A percentile compares a stretch with the other conserved stretches of the same genome.
Evolutionary conservation across 2,113 vertebrate genomes (phyloP).

Genomic region (Ceyx margarethae): DNA sequence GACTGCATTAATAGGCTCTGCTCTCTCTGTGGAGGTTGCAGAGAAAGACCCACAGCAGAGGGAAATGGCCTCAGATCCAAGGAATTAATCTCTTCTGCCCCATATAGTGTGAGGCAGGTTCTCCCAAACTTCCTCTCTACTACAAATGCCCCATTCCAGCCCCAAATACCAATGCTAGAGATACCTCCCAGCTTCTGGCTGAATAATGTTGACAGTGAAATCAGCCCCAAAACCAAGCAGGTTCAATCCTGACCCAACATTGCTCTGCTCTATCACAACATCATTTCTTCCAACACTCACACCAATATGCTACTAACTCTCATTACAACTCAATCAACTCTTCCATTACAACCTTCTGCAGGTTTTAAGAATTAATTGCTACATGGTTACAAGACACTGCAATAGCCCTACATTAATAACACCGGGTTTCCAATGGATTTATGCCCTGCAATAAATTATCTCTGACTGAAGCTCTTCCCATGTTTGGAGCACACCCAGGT

Average conservation of each 20-base stretch:
- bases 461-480: not conserved
- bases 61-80: not conserved
- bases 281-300: not conserved
- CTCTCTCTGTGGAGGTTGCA: not conserved
- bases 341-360: not conserved
- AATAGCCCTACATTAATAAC: slow-evolving; percentile 28
- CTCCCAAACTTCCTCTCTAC: not conserved
- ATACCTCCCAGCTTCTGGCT: not conserved
- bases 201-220: not conserved
- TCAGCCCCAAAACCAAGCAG: not conserved
- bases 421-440: slow-evolving; percentile 40
- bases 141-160: not conserved
- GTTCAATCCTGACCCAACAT: not conserved
- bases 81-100: not conserved
- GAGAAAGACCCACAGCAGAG: not conserved
- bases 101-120: not conserved
- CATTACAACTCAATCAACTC: slow-evolving; percentile 41
- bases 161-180: not conserved
- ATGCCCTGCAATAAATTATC: not conserved
- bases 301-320: not conserved
- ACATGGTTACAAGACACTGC: slow-evolving; percentile 42
- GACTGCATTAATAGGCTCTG: not conserved
- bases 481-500: not conserved
- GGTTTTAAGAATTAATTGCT: slow-evolving; percentile 36
- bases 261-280: not conserved